Base-by-base conservation (phyloP, 2,797 vertebrate genomes). In the Crypturellus tataupa region DNA sequence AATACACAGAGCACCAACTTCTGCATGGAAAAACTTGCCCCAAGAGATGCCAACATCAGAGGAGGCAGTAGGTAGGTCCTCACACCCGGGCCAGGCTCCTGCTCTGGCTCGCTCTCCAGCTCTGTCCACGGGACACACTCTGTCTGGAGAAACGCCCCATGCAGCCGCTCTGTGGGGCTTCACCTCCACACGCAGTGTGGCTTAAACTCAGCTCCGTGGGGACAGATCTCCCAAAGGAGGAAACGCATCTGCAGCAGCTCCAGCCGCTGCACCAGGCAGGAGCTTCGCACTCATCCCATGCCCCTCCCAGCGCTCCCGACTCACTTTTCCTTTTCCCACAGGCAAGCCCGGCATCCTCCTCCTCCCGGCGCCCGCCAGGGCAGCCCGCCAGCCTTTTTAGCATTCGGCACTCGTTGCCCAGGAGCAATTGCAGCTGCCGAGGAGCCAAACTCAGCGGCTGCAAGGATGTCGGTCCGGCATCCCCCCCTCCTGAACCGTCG, bases 341-440 rank as follows among this genome's bases (percentile, higher is more conserved):
- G 76, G 72, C 59, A 80, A 68, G 80, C 86, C 78, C 84, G 14
- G 14, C 49, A 65, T 55, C 84, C 46, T 88, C n/a, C 84, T 60
- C 64, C 0, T 68, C 76, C 81, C 79, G 85, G 72, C 79, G 60
- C 81, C 12, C 33, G 46, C 1, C 4, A 47, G 73, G 89, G 93
- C 96, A 95, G 70, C 33, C 31, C 0, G 35, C 85, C 91, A 94
- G 72, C 59, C 80, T 94, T 90, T 55, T 97, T 93, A 88, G 63
- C 78, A 92, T 96, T 91, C 91, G 0, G 29, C 37, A 24, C n/a
- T 75, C 75, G 53, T 3, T 65, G 78, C 68, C 47, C 67, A 15
- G 42, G 42, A 96, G 87, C 75, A 56, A 14, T 25, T 2, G 2
- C 23, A 11, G 80, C 87, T 83, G 79, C 78, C 69, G 55, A 72